Evolutionary conservation across 2,113 vertebrate species (phyloP), one percentile per base, ranked within the genome.

Genomic region (Tapirus terrestris): DNA sequence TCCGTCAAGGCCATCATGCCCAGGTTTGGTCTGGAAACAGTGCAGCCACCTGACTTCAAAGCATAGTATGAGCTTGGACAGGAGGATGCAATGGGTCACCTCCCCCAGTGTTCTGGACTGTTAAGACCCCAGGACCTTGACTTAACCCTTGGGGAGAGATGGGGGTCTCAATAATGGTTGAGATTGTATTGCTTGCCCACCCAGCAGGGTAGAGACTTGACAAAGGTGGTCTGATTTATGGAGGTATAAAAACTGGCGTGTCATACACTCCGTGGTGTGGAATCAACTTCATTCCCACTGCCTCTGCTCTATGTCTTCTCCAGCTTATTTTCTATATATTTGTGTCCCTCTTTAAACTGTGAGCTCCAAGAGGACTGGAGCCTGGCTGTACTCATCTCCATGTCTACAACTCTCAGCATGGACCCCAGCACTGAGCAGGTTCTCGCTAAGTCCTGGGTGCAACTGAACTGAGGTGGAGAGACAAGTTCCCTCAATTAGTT

Each of bases 251-350:
- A 72, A 48, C 12, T 23, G 56, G 53, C 12, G 23, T 21, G 11
- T 33, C 77, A 5, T 2, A 29, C 7, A 18, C 18, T 3, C 33
- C 51, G 11, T 11, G n/a, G 16, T 3, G 23, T 2, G 1, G 36
- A 72, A 56, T 58, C 72, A 39, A 20, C 56, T 25, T 72, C 31
- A 16, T 21, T 45, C 17, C 31, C 21, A 1, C 21, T 9, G 61
- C 14, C 39, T 80, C 67, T 75, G 36, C 43, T 18, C 36, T 14
- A 4, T 29, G 39, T 51, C 53, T 84, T 75, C 18, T 80, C 13
- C 33, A 11, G 51, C n/a, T 65, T 39, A 13, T 51, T 73, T 88
- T 56, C 80, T 84, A 25, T 61, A 25, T 79, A 63, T 61, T 31
- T 82, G 36, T n/a, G 3, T 18, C 6, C 27, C 5, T 77, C 72